phyloP scores from a whole-genome alignment of 2,797 vertebrate genomes.

The Jordanella pulchra region DNA sequence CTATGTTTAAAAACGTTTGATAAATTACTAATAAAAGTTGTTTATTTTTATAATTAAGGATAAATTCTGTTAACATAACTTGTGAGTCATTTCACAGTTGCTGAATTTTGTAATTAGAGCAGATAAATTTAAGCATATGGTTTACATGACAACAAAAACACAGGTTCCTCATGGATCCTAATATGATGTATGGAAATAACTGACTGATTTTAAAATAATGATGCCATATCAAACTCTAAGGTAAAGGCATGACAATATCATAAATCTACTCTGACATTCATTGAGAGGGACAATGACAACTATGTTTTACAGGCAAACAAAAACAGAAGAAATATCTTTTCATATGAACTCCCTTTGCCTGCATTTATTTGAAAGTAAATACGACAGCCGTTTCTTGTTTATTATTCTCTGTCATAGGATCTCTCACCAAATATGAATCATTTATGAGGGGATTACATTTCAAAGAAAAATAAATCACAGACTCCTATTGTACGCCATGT shows the following conservation, averaged over 20 bases:
- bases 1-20: conserved; percentile 9
- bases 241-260: conserved; percentile 63
- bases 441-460: conserved; percentile 81
- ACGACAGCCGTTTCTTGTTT: conserved; percentile 66
- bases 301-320: conserved; percentile 73
- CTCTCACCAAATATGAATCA: conserved; percentile 73
- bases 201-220: conserved; percentile 36
- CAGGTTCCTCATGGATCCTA: conserved; percentile 37
- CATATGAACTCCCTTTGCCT: conserved; percentile 71
- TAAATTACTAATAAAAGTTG: too few relatives aligned
- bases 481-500: conserved; percentile 69
- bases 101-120: conserved; percentile 1
- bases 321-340: conserved; percentile 74
- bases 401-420: conserved; percentile 78
- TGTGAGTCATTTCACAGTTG: conserved; percentile 12
- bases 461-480: conserved; percentile 79
- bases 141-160: conserved; percentile 33
- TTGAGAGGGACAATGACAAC: conserved; percentile 74
- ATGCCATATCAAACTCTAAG: conserved; percentile 66
- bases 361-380: conserved; percentile 82
- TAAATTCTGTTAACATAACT: conserved; percentile 14
- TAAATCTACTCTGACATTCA: conserved; percentile 73
- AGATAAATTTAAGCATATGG: conserved; percentile 3
- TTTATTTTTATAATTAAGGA: conserved; percentile 14
- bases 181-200: conserved; percentile 35